Base-by-base conservation (phyloP, 2,797 vertebrate species). In the Ibycter americanus region DNA sequence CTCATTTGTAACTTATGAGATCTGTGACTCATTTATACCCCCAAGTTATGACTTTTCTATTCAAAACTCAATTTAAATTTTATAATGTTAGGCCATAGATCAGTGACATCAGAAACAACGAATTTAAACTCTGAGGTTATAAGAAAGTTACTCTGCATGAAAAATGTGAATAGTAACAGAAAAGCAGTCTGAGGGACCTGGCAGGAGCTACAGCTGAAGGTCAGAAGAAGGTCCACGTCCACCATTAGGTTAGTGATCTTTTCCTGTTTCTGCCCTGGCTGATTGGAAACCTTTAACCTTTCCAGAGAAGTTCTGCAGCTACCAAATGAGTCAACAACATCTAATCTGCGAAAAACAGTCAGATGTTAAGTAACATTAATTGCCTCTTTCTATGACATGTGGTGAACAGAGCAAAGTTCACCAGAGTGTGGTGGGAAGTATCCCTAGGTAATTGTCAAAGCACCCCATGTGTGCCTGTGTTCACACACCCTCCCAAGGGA, bases 321-420 rank as follows among this genome's bases (percentile, higher is more conserved):
- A 77, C 67, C 25, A 70, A 78, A 73, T 9, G 16, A 74, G 16
- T 87, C 86, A 95, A 82, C 82, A 89, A 22, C 49, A 88, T 67
- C 61, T 83, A 83, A 90, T 72, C 71, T 70, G 85, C n/a, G 73
- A 44, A 87, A 94, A 97, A 15, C 56, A 93, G 65, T 27, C 54
- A 74, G 52, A 92, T 56, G 59, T 83, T 91, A 91, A 93, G 88
- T 88, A 74, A 95, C 18, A 26, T 62, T 63, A 93, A 83, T 91
- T 88, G 63, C 67, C 51, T 91, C 63, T 85, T 93, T 72, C 59
- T 77, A 5, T 77, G 88, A 74, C 59, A 29, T 20, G 72, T 49
- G 68, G 56, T 81, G 76, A 90, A 71, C 46, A 58, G 88, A 77
- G 68, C 88, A 93, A 94, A 97, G 96, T 80, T 93, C 88, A 88